phyloP scores from a whole-genome alignment of 2,888 invertebrate species.

The Xestobium rufovillosum region DNA sequence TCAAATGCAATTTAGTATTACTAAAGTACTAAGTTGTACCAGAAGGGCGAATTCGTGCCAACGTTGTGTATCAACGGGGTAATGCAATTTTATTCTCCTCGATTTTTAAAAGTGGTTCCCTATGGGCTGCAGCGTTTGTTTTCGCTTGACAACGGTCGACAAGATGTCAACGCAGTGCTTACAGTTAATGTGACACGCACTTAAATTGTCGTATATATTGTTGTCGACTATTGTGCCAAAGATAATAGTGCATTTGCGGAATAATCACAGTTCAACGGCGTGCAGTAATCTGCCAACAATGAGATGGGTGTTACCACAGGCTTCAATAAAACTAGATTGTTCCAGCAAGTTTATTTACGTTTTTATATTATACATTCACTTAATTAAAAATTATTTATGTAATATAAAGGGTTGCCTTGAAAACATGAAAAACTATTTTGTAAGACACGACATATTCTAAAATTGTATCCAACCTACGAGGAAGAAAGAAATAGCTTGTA shows the following conservation, averaged over 20 bases:
- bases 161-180: slow-evolving; percentile 23
- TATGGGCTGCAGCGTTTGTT: slow-evolving; percentile 19
- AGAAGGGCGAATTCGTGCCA: too few relatives aligned
- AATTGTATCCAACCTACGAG: too few relatives aligned
- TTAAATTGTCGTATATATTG: slow-evolving; percentile 26
- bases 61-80: too few relatives aligned
- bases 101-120: too few relatives aligned
- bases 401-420: slow-evolving; percentile 1
- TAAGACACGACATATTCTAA: too few relatives aligned
- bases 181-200: slow-evolving; percentile 22
- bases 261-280: slow-evolving; percentile 21
- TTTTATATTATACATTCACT: neutral
- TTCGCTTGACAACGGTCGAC: slow-evolving; percentile 21
- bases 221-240: slow-evolving; percentile 21
- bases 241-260: slow-evolving; percentile 25
- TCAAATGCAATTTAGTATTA: too few relatives aligned
- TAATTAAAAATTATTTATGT: neutral
- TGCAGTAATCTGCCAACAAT: slow-evolving; percentile 11
- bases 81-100: too few relatives aligned
- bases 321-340: neutral
- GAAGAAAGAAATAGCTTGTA: too few relatives aligned
- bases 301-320: slow-evolving; percentile 1
- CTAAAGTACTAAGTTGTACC: too few relatives aligned
- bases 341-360: neutral
- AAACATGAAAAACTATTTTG: too few relatives aligned